Conservation (phyloP, 2,113 vertebrate species). For the Notiomystis cincta region DNA sequence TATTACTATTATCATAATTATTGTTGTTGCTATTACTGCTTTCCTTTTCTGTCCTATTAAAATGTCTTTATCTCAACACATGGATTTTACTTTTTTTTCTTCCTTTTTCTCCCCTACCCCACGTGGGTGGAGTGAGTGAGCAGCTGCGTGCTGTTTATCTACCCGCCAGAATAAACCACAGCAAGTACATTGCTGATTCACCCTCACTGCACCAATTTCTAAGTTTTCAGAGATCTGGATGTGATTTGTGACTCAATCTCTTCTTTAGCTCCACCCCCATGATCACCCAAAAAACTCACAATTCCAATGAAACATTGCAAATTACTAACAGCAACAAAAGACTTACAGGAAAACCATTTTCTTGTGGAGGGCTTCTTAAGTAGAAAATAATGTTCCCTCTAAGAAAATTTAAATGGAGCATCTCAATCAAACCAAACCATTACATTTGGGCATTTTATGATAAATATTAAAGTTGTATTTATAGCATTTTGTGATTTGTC, state of each 20-base stretch:
- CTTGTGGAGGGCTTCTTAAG: background rate
- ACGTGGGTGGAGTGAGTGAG: background rate
- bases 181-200: background rate
- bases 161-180: background rate
- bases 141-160: background rate
- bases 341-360: background rate
- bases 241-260: background rate
- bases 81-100: background rate
- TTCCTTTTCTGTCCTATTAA: background rate
- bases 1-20: background rate
- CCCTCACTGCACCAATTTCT: background rate
- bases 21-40: background rate
- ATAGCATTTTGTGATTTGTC: background rate
- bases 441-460: background rate
- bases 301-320: background rate
- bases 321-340: background rate
- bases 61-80: background rate
- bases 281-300: rapidly evolving
- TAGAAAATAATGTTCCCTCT: background rate
- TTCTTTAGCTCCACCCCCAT: background rate
- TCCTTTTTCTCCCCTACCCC: background rate
- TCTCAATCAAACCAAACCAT: background rate
- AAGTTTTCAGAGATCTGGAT: background rate
- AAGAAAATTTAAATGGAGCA: background rate
- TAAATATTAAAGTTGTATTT: background rate